Base-by-base conservation (phyloP, 2,113 vertebrate species). In the Osmerus eperlanus region DNA sequence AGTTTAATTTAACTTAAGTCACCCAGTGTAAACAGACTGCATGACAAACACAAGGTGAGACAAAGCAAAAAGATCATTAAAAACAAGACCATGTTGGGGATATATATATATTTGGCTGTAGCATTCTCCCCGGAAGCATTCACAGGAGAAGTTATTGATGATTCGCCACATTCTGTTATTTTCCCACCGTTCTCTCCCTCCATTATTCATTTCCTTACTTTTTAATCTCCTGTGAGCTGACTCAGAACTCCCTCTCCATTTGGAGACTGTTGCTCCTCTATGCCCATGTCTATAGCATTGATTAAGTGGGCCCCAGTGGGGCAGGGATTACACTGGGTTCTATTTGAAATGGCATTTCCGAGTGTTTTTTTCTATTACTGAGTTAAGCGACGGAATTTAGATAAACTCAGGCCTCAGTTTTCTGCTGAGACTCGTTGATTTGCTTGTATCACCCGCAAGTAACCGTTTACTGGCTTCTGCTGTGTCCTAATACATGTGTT, bases 171-270 rank as follows among this genome's bases (percentile, higher is more conserved):
- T 91, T 90, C 85, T 36, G 87, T 86, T 85, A 88, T 87, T 91
- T 89, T 90, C 89, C 87, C 86, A 88, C 86, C 86, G 85, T 87
- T 89, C 85, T 89, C 83, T 86, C 89, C 84, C 80, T 88, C 89
- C 89, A 90, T 92, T 92, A 92, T 92, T 92, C 90, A 92, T 91
- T 84, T 83, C 81, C 84, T 78, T 89, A 86, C 80, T 91, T 91
- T 92, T 91, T 92, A 92, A 92, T 92, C 91, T 92, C 91, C 86
- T 85, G 87, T 82, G 89, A 90, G 91, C 91, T 92, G 91, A 92
- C 84, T 92, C 90, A 92, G 90, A 91, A 88, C 89, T 90, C 84
- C 77, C 83, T 88, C 90, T 90, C 88, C 87, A 90, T 90, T 91
- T 89, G 84, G 85, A 89, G 85, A 89, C 87, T 78, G 87, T 89